Evolutionary conservation across 2,797 vertebrate genomes (phyloP).

Genomic region (Xenopus petersii): DNA sequence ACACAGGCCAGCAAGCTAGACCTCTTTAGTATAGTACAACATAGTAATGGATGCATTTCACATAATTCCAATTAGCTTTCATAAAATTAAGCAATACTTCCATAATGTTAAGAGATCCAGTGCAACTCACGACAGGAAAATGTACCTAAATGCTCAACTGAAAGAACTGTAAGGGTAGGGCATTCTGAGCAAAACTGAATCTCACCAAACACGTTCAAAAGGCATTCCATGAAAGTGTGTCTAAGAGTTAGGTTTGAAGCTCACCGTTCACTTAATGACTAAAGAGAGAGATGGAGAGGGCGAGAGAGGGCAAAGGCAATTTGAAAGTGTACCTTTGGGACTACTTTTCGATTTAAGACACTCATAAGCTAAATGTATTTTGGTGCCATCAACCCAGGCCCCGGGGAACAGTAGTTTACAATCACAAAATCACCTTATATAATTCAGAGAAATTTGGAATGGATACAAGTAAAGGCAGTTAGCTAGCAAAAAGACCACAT

Average conservation of each 20-base stretch:
- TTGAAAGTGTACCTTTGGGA: constrained; percentile 42
- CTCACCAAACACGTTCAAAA: constrained; percentile 17
- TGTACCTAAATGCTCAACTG: neutral
- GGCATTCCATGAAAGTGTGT: constrained; percentile 15
- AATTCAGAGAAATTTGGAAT: constrained; percentile 49
- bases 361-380: constrained; percentile 47
- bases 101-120: constrained; percentile 29
- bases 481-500: constrained; percentile 43
- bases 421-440: constrained; percentile 48
- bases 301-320: constrained; percentile 47
- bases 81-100: constrained; percentile 13
- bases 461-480: constrained; percentile 37
- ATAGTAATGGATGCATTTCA: constrained; percentile 30
- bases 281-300: constrained; percentile 44
- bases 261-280: constrained; percentile 43
- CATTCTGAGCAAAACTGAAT: neutral
- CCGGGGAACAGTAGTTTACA: constrained; percentile 45
- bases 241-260: neutral
- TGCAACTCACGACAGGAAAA: constrained; percentile 6
- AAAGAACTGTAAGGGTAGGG: neutral
- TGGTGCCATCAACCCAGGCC: constrained; percentile 34
- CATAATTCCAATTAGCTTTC: constrained; percentile 37
- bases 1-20: constrained; percentile 17
- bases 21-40: constrained; percentile 9
- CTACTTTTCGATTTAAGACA: constrained; percentile 46